Conservation (phyloP, 2,888 invertebrate genomes). For the Barypeithes pellucidus region DNA sequence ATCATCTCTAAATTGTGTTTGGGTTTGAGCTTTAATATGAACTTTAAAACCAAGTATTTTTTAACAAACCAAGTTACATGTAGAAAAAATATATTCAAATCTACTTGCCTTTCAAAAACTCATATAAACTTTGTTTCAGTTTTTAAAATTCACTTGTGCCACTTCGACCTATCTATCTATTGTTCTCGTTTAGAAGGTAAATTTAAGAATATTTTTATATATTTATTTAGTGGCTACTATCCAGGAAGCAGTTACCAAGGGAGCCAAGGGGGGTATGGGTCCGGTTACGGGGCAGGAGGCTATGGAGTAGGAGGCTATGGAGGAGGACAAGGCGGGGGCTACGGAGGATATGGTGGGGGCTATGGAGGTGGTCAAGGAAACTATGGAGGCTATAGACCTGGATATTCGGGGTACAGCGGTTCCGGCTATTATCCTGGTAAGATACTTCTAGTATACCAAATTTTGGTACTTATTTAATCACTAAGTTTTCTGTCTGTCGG, state of each 20-base stretch:
- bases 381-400: slow-evolving; percentile 52
- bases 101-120: too few species aligned
- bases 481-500: too few species aligned
- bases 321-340: slow-evolving; percentile 17
- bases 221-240: slow-evolving; percentile 33
- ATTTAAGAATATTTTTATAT: slow-evolving; percentile 10
- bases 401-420: slow-evolving; percentile 33
- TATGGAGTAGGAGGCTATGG: slow-evolving; percentile 11
- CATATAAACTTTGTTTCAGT: too few species aligned
- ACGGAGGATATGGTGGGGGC: slow-evolving; percentile 33
- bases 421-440: background rate
- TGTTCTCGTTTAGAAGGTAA: background rate
- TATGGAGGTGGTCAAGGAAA: slow-evolving; percentile 46
- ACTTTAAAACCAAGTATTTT: too few species aligned
- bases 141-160: too few species aligned
- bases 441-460: too few species aligned
- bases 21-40: too few species aligned
- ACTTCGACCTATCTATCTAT: too few species aligned
- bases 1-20: too few species aligned
- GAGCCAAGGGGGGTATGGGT: slow-evolving; percentile 4
- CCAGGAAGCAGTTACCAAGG: slow-evolving; percentile 28
- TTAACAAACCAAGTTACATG: too few species aligned
- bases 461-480: too few species aligned
- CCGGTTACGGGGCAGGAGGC: slow-evolving; percentile 1
- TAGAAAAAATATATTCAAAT: too few species aligned